Conservation (phyloP, 1,140 invertebrate species). For the Paraescarpia echinospica region DNA sequence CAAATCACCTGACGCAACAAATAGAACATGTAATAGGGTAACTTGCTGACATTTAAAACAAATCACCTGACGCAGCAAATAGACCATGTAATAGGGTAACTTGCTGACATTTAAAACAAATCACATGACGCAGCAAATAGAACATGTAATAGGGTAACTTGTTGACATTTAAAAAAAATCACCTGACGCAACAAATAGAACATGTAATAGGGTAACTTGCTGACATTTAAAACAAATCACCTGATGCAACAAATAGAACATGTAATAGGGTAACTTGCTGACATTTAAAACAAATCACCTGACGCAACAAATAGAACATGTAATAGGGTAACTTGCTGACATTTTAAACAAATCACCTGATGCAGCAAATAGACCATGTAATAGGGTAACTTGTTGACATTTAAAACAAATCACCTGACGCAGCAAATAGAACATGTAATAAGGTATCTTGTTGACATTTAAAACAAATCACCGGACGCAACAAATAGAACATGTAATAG, state of each 20-base stretch:
- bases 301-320: constrained; percentile 23
- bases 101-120: too few relatives aligned
- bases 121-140: constrained; percentile 37
- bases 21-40: background rate
- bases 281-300: too few relatives aligned
- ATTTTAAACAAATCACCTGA: too few relatives aligned
- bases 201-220: background rate
- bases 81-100: background rate
- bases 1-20: constrained; percentile 56
- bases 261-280: background rate
- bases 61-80: constrained; percentile 55
- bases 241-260: constrained; percentile 49
- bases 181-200: constrained; percentile 51
- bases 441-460: background rate
- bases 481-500: constrained; percentile 5
- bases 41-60: too few relatives aligned
- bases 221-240: too few relatives aligned
- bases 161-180: too few relatives aligned
- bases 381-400: background rate
- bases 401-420: too few relatives aligned
- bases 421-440: constrained; percentile 10
- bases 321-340: background rate
- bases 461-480: too few relatives aligned
- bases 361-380: constrained; percentile 19
- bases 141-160: background rate